Evolutionary conservation across 2,113 vertebrate species (phyloP).

Genomic region (cat (Felis catus)): DNA sequence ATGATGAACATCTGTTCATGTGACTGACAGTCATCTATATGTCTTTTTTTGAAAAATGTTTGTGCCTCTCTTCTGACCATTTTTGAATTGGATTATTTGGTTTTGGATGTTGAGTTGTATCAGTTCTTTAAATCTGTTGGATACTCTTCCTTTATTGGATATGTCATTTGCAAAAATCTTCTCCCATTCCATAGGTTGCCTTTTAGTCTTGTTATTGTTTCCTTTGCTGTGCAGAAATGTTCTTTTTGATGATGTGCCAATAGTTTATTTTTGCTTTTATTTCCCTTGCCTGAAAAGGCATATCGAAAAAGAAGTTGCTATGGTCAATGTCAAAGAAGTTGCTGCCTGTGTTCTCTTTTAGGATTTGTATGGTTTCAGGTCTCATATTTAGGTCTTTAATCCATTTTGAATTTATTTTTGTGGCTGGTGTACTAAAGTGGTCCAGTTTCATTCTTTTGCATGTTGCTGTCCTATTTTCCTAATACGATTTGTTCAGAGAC

Average conservation of each 20-base stretch:
- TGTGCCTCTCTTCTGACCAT: neutral
- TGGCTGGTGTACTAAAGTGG: neutral
- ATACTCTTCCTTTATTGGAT: neutral
- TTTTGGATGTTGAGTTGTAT: neutral
- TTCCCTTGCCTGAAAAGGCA: neutral
- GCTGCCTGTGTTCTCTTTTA: neutral
- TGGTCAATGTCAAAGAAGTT: neutral
- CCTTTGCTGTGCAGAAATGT: neutral
- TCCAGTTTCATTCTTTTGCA: neutral
- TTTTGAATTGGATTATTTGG: neutral
- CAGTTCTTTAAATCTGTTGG: neutral
- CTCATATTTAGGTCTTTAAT: neutral
- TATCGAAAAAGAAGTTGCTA: neutral
- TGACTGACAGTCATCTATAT: neutral
- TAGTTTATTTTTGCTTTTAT: neutral
- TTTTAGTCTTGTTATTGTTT: neutral
- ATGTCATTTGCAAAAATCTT: neutral
- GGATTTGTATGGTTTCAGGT: neutral
- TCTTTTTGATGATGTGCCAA: neutral
- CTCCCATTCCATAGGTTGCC: neutral
- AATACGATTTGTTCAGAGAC: neutral
- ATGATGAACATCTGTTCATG: neutral
- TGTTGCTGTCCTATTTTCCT: neutral
- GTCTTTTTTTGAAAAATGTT: neutral
- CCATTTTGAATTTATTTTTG: neutral